Percentiles rank a stretch among this genome's conserved stretches.
Conservation (phyloP, 2,888 invertebrate species). For the Nipponacmea schrenckii region DNA sequence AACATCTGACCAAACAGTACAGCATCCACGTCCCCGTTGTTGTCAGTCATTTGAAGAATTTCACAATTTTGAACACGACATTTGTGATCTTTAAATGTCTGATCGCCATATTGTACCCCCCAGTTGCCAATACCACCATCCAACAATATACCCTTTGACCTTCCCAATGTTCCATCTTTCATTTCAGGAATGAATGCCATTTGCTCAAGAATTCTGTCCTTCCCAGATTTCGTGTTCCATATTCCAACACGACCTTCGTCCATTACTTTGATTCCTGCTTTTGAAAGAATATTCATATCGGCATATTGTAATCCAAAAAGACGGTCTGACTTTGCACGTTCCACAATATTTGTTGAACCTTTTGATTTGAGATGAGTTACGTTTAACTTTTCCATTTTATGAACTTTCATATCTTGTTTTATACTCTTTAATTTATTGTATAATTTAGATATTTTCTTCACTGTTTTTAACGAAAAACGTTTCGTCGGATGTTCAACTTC, state of each 20-base stretch:
- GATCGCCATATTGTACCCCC: slow-evolving; percentile 69
- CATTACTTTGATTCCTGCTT: background rate
- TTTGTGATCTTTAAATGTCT: slow-evolving; percentile 76
- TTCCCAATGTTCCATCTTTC: slow-evolving; percentile 10
- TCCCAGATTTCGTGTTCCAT: slow-evolving; percentile 20
- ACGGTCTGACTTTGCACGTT: background rate
- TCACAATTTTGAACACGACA: slow-evolving; percentile 90
- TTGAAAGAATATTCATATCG: background rate
- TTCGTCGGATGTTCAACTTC: background rate
- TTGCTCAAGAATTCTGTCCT: slow-evolving; percentile 54
- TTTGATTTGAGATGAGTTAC: background rate
- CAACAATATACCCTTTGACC: slow-evolving; percentile 38
- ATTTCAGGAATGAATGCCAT: slow-evolving; percentile 40
- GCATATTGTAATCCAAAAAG: background rate
- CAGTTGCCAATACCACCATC: slow-evolving; percentile 36
- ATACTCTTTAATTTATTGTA: background rate
- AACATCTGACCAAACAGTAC: slow-evolving; percentile 75
- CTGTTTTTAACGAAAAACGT: background rate
- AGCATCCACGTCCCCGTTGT: slow-evolving; percentile 82
- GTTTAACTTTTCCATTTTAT: background rate
- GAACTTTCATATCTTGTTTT: background rate
- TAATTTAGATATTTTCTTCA: background rate
- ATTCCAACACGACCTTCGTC: background rate
- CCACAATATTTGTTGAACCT: background rate
- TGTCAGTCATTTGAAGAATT: slow-evolving; percentile 78